Base-by-base conservation (phyloP, 2,888 invertebrate genomes). In the Caenorhabditis sp. region DNA sequence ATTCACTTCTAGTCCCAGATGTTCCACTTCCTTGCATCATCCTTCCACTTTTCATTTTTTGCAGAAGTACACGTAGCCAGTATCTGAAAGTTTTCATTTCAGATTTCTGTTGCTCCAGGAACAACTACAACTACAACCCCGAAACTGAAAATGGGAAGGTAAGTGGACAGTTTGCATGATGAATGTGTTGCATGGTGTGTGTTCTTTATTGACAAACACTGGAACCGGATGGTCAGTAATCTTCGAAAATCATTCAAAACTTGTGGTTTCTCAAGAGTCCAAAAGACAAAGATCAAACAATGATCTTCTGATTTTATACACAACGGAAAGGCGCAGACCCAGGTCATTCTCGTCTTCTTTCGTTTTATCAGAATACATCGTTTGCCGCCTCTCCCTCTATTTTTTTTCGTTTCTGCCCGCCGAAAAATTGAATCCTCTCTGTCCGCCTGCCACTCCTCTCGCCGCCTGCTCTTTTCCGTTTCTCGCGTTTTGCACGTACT, bases 401-500 rank as follows among this genome's bases (percentile, higher is more conserved):
- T 32, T 44, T 67, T 62, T 40, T 56, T 37, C 51, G 20, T 40
- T 44, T 79, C 32, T 37, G 40, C 35, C 47, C 47, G 65, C 37
- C 32, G 69, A 69, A 69, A 32, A 32, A 32, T 56, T 56, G 62
- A 77, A 69, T 71, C 64, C 28, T 50, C 70, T 60, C 71, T 67
- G 51, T 15, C 15, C 50, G 35, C 70, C 64, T 79, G 20, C 53
- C 26, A 40, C 80, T 80, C 80, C 74, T 64, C 5, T 9, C 32
- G 24, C 64, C 24, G 3, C 24, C 15, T 51, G 55, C 68, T 72
- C 67, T 80, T 51, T 80, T 26, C 22, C 22, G 26, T 20, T 61
- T 80, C 37, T 72, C 68, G 55, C 62, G 13, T 74, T 69, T 80
- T 74, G 72, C 80, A 74, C 80, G 74, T 80, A 80, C 69, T 68